A percentile compares a stretch with the other conserved stretches of the same genome.
Evolutionary conservation across 2,888 invertebrate species (phyloP).

Genomic region (Agrotis segetum): DNA sequence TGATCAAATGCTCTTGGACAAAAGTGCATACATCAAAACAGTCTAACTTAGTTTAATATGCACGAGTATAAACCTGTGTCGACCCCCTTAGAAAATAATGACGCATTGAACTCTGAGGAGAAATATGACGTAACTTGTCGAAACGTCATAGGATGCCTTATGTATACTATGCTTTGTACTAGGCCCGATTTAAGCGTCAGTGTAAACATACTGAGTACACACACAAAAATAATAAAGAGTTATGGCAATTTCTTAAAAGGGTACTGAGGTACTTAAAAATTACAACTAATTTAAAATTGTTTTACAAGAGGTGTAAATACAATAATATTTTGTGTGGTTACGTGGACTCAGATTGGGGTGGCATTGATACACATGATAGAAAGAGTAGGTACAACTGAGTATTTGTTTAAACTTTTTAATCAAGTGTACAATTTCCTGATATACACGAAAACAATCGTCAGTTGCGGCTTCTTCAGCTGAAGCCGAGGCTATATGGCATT

Average conservation of each 20-base stretch:
- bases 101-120: no score
- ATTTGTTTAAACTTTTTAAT: conserved; percentile 34
- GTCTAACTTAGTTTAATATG: no score
- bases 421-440: conserved; percentile 24
- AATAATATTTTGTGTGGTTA: conserved; percentile 8
- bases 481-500: conserved; percentile 8
- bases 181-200: no score
- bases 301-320: conserved; percentile 3
- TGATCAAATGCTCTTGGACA: no score
- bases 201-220: no score
- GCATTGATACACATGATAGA: conserved; percentile 12
- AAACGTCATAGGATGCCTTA: no score
- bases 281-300: conserved; percentile 19
- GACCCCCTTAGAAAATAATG: no score
- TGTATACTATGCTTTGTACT: no score
- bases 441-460: conserved; percentile 24
- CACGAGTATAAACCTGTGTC: no score
- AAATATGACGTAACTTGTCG: no score
- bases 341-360: conserved; percentile 32
- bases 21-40: no score
- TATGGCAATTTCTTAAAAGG: conserved; percentile 35
- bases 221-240: conserved; percentile 28
- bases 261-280: conserved; percentile 35
- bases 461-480: conserved; percentile 10
- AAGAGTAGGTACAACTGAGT: conserved; percentile 37